These are phyloP conservation scores for Diachasma alloeum DNA, from an alignment of 1,140 invertebrate genomes.

Conservation along the genomic window DNA sequence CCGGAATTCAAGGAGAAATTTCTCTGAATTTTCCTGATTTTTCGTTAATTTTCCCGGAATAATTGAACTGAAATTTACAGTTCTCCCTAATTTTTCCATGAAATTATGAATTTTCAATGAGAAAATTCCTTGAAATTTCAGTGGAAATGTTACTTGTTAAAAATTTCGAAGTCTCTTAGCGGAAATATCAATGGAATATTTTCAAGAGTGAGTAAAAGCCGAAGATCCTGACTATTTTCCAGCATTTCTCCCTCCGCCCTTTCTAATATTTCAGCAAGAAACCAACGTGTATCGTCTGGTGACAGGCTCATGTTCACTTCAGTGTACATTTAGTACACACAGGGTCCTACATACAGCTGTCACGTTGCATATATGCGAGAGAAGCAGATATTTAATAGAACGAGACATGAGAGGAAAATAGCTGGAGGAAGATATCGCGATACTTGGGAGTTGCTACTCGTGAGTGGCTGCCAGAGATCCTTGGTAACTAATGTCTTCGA, in stretches of 20 bases:
- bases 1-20: no score
- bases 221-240: background rate
- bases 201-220: no score
- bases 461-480: background rate
- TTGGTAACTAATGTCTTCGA: background rate
- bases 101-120: no score
- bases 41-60: no score
- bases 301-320: slow-evolving; percentile 5
- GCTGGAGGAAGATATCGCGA: slow-evolving; percentile 8
- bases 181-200: no score
- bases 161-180: no score
- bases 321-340: background rate
- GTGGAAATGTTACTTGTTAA: no score
- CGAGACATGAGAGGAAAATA: background rate
- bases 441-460: background rate
- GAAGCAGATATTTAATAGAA: slow-evolving; percentile 3
- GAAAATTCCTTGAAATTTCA: no score
- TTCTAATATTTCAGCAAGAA: background rate
- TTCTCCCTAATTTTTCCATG: no score
- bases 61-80: no score
- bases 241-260: background rate
- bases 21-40: no score
- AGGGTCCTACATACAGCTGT: slow-evolving; percentile 3
- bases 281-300: background rate
- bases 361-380: background rate